phyloP scores from a whole-genome alignment of 1,140 invertebrate species.

The Ips nitidus region DNA sequence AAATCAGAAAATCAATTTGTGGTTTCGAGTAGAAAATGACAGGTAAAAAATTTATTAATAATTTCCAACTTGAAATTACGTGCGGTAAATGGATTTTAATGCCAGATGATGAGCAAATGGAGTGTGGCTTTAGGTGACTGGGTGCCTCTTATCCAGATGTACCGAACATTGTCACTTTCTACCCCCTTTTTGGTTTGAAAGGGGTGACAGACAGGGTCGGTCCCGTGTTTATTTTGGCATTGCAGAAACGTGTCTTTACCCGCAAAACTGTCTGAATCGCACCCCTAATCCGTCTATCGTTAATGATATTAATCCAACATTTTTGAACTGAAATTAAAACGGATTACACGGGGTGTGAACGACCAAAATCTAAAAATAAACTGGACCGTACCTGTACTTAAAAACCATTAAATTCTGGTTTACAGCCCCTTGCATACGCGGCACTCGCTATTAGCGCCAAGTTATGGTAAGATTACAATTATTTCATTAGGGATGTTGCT shows the following conservation, averaged over 20 bases:
- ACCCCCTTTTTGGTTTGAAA: slow-evolving; percentile 12
- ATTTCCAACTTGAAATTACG: slow-evolving; percentile 9
- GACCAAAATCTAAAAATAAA: background rate
- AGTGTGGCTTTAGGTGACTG: slow-evolving; percentile 10
- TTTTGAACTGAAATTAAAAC: background rate
- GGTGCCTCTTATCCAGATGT: slow-evolving; percentile 23
- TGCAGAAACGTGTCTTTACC: background rate
- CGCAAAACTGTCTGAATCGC: slow-evolving; percentile 5
- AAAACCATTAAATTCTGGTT: slow-evolving; percentile 20
- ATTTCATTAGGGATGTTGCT: slow-evolving; percentile 29
- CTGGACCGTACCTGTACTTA: slow-evolving; percentile 15
- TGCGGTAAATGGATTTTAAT: slow-evolving; percentile 15
- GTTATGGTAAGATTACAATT: slow-evolving; percentile 36
- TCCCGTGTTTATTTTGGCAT: slow-evolving; percentile 13
- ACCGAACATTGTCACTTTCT: slow-evolving; percentile 27
- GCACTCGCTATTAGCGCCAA: slow-evolving; percentile 24
- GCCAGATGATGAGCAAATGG: background rate
- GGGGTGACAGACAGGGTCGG: slow-evolving; percentile 17
- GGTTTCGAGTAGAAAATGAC: slow-evolving; percentile 8
- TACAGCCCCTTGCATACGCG: slow-evolving; percentile 18
- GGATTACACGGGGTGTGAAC: no score
- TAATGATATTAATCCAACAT: slow-evolving; percentile 5
- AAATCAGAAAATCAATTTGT: slow-evolving; percentile 18
- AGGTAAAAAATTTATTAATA: slow-evolving; percentile 8
- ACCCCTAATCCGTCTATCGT: slow-evolving; percentile 9